Percentiles rank a stretch among this genome's conserved stretches.
Evolutionary conservation across 2,797 vertebrate genomes (phyloP).

Genomic region (Microctenopoma lineatum): DNA sequence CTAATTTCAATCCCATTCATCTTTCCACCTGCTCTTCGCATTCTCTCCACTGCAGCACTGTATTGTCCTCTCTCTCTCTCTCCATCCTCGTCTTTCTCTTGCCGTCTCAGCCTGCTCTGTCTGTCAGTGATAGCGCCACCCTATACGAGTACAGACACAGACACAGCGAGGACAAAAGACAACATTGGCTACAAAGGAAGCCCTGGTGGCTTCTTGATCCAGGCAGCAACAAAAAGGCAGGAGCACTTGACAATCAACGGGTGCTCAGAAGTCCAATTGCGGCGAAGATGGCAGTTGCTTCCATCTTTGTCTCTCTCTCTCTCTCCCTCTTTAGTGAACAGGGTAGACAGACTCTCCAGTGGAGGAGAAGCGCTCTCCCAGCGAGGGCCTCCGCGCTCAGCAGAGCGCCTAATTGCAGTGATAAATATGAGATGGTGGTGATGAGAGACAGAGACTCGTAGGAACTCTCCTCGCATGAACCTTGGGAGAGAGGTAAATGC

Average conservation of each 20-base stretch:
- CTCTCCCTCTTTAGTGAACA: conserved; percentile 44
- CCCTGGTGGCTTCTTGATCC: conserved; percentile 46
- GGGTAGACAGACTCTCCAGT: conserved; percentile 50
- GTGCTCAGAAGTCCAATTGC: conserved; percentile 42
- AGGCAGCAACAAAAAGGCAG: conserved; percentile 40
- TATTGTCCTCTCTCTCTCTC: not conserved
- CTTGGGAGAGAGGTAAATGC: conserved; percentile 24
- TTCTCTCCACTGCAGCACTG: not conserved
- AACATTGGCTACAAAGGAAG: conserved; percentile 43
- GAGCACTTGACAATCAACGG: conserved; percentile 40
- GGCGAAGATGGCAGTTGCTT: conserved; percentile 10
- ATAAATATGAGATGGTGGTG: conserved; percentile 71
- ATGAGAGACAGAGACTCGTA: conserved; percentile 34
- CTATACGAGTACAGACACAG: conserved; percentile 25
- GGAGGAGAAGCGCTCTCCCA: conserved; percentile 58
- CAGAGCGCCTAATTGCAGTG: conserved; percentile 74
- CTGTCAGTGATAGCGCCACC: conserved; percentile 56
- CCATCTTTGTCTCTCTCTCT: not conserved
- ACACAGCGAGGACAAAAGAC: conserved; percentile 53
- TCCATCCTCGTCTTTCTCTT: conserved; percentile 11
- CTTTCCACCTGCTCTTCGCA: not conserved
- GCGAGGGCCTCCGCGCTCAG: conserved; percentile 56
- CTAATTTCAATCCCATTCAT: not conserved
- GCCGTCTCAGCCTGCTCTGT: conserved; percentile 47
- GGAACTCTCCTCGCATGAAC: conserved; percentile 48